Conservation (phyloP, 2,797 vertebrate genomes). For the Lepilemur septentrionalis region DNA sequence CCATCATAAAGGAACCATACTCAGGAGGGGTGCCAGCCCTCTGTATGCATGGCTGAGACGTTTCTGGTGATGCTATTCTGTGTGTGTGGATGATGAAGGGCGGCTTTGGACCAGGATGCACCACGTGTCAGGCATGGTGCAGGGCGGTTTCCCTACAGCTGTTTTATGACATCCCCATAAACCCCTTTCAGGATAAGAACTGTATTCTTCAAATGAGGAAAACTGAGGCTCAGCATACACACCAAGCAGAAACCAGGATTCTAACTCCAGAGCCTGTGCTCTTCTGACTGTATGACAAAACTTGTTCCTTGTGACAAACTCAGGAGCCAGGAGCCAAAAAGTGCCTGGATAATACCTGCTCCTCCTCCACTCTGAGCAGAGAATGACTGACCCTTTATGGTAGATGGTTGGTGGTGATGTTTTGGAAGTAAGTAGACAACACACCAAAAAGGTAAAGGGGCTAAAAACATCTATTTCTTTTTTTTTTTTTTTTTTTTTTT, state of each 20-base stretch:
- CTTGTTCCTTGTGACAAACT: not conserved
- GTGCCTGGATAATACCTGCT: not conserved
- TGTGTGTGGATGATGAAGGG: not conserved
- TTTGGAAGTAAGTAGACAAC: not conserved
- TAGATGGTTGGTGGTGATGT: not conserved
- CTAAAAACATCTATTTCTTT: not conserved
- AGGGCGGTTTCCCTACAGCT: not conserved
- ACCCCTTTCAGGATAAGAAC: not conserved
- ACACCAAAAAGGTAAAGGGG: not conserved
- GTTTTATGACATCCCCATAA: not conserved
- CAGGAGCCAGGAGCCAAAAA: not conserved
- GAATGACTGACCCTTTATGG: not conserved
- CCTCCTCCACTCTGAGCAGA: too few species aligned
- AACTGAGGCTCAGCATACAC: not conserved
- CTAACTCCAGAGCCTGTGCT: not conserved
- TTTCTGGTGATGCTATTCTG: not conserved
- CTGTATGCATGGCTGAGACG: rapidly evolving
- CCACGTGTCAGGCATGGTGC: not conserved
- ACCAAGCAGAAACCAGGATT: not conserved
- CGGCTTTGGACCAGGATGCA: not conserved
- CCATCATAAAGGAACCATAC: rapidly evolving
- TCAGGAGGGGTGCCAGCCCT: not conserved
- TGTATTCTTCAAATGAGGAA: not conserved
- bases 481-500: too few species aligned
- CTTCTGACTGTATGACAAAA: rapidly evolving